Base-by-base conservation (phyloP, 2,797 vertebrate species). In the Pipistrellus nathusii region DNA sequence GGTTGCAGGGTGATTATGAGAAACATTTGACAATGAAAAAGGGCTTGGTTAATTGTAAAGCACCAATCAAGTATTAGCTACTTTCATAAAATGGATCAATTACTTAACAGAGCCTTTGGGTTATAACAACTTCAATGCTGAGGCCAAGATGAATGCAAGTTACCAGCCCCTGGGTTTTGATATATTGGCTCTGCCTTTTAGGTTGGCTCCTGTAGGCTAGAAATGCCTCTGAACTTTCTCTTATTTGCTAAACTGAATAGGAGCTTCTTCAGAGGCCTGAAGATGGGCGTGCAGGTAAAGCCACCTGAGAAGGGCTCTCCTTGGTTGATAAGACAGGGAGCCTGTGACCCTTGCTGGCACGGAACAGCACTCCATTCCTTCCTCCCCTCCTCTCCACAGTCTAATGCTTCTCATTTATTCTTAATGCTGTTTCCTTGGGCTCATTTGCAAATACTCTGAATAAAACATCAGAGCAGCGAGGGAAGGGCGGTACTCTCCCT, bases 401-500 rank as follows among this genome's bases (percentile, higher is more conserved):
- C 95, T 95, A 48, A 89, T 92, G 96, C 75, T 59, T 96, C 89
- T 88, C 89, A 95, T 97, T 97, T 76, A 96, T 97, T 97, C 96
- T 97, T 97, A 94, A 96, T 97, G 83, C 64, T 85, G 80, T 85
- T 97, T 96, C 86, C 55, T 71, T 32, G 44, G 87, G 93, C 92
- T 97, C 96, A 55, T 95, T 97, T 90, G 68, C 92, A 97, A 95
- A 95, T 48, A 92, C 91, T 93, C 93, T 97, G 95, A 96, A 94
- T 96, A 97, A 97, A 97, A 97, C 94, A 91, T 95, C 95, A 91
- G 92, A 71, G 66, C 48, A 4, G 88, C 23, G 81, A n/a, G 35
- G 82, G 75, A 80, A 76, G 93, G 95, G 64, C 68, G 21, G 44
- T 7, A 10, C 64, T 20, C 73, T 5, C 1, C 8, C 69, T 53